Base-by-base conservation (phyloP, 2,797 vertebrate species). In the Xenopus petersii region DNA sequence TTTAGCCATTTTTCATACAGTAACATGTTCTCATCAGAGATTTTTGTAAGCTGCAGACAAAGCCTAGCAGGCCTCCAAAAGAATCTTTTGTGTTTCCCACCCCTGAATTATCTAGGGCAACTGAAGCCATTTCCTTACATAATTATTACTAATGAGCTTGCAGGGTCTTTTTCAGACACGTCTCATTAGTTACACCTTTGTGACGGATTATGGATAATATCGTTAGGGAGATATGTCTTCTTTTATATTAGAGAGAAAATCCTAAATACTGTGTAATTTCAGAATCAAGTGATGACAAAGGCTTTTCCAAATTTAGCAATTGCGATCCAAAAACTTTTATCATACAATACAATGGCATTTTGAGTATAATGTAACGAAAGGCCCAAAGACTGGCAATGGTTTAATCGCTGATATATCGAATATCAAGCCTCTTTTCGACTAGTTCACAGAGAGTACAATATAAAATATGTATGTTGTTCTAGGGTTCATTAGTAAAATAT, bases 31-130 rank as follows among this genome's bases (percentile, higher is more conserved):
- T 42, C 51, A 59, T 77, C 36, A 6, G 36, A 6, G 36, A 42
- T 63, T 56, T 68, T 48, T 73, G 21, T 58, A 56, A 73, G 70
- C 64, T 56, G n/a, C 24, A 73, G 64, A 64, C 70, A 78, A 77
- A 71, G 64, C 30, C 64, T 55, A 49, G 12, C 63, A 61, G 17
- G 69, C 65, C 60, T 78, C 65, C 70, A 67, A 67, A 68, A 70
- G 64, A 72, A 73, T 73, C 65, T 64, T 64, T 78, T 78, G 71
- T 73, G 60, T 59, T 42, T 72, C 30, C 61, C 36, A 64, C 30
- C 33, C 24, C 51, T 60, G 51, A 74, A 54, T 70, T 70, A 79
- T 79, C 66, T 79, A 79, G 71, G 76, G 67, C 71, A 79, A 69
- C 66, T 11, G 60, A 65, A 64, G 55, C 49, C 13, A 51, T 66